Conservation (phyloP, 1,140 invertebrate genomes). For the Drosophila bipectinata region DNA sequence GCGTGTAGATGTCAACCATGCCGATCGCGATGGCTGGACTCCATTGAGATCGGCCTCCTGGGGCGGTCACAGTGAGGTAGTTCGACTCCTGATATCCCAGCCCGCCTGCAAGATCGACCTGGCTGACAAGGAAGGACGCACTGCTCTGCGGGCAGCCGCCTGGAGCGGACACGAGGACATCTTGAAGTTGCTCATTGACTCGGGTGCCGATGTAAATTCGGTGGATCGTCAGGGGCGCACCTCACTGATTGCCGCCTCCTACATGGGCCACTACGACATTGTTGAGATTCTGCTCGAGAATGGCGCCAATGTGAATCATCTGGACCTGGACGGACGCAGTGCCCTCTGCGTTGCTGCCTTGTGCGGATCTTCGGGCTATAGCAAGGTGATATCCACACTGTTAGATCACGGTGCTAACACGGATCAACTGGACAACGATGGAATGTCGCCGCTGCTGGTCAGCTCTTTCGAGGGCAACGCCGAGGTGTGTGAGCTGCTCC, state of each 20-base stretch:
- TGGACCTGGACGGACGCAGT: slow-evolving; percentile 95
- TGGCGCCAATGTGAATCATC: slow-evolving; percentile 93
- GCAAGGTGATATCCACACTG: slow-evolving; percentile 89
- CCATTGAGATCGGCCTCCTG: slow-evolving; percentile 94
- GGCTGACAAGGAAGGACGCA: slow-evolving; percentile 89
- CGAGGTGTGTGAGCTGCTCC: slow-evolving; percentile 92
- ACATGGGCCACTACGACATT: slow-evolving; percentile 97
- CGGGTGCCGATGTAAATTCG: slow-evolving; percentile 90
- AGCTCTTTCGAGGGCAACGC: slow-evolving; percentile 94
- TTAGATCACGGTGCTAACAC: slow-evolving; percentile 94
- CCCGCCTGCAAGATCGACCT: slow-evolving; percentile 91
- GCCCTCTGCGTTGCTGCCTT: slow-evolving; percentile 96
- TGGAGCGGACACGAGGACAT: slow-evolving; percentile 94
- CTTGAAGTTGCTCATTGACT: slow-evolving; percentile 88
- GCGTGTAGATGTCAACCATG: slow-evolving; percentile 91
- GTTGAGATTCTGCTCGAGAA: slow-evolving; percentile 93
- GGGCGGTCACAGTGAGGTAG: slow-evolving; percentile 96
- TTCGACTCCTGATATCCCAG: slow-evolving; percentile 91
- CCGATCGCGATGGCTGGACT: slow-evolving; percentile 95
- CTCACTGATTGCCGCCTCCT: slow-evolving; percentile 94
- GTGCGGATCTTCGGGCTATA: slow-evolving; percentile 94
- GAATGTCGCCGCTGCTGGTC: slow-evolving; percentile 96
- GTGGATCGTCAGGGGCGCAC: slow-evolving; percentile 94
- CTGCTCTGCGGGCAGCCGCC: slow-evolving; percentile 91
- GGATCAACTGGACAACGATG: slow-evolving; percentile 95